Base-by-base conservation (phyloP, 37 sponge, comb jelly and placozoan genomes). In the Dysidea cf. avara region DNA sequence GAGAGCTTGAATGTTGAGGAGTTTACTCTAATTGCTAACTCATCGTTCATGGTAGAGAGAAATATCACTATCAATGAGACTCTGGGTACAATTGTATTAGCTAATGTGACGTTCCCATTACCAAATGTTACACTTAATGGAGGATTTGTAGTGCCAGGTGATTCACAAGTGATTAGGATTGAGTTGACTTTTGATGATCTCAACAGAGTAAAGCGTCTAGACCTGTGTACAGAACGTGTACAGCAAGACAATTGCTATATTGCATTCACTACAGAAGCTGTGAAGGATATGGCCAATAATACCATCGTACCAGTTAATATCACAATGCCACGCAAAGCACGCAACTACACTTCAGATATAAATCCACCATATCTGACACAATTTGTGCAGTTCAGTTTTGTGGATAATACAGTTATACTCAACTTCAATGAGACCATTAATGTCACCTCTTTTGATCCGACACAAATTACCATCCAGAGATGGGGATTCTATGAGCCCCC, bases 391-490 rank as follows among this genome's bases (percentile, higher is more conserved):
- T 81, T 95, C 60, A 86, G 90, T 67, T 54, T 86, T 12, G 67
- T 36, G 12, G 46, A 55, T 18, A 85, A 95, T 20, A 67, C 46
- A 3, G 61, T 91, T 14, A 61, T 53, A 13, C 43, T 95, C 4
- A 21, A 39, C 4, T 95, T 95, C 39, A 74, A 63, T 77, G 96
- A 95, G 32, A 91, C 92, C 0, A 49, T 86, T n/a, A 95, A 95
- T 40, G 68, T 95, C 18, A 80, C 77, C 21, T 72, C 91, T 21
- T 90, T 95, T 68, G 92, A 95, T 59, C 96, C 96, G n/a, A 69
- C 82, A 4, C 82, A 84, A 38, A 87, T 95, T 61, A 81, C 88
- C 9, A 25, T 95, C 0, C 85, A 84, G 40, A 55, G 81, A 47
- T 94, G 90, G 90, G 88, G 83, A 0, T 77, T 68, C 49, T 72